Percentiles rank a stretch among this genome's conserved stretches.
Conservation (phyloP, 2,797 vertebrate species). For the Rachycentron canadum region DNA sequence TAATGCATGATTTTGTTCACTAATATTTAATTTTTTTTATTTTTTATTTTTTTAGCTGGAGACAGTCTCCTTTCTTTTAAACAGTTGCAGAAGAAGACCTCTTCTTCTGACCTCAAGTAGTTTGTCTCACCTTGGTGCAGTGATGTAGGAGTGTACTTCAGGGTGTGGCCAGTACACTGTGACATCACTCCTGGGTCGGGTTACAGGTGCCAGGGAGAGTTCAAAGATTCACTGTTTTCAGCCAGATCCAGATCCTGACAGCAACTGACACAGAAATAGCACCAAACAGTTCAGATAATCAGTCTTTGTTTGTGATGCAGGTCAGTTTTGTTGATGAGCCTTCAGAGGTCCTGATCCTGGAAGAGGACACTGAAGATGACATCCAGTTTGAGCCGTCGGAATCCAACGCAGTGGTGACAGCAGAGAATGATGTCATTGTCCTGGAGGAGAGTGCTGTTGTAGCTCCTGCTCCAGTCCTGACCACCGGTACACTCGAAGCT, state of each 20-base stretch:
- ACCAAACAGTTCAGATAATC: neutral
- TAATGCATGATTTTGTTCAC: too few relatives aligned
- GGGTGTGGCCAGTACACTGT: neutral
- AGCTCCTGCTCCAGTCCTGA: constrained; percentile 33
- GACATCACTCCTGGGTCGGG: neutral
- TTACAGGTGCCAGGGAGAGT: neutral
- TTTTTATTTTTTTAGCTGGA: too few relatives aligned
- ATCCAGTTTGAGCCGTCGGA: constrained; percentile 43
- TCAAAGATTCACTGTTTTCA: too few relatives aligned
- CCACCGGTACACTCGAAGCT: constrained; percentile 41
- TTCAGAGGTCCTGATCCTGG: constrained; percentile 58
- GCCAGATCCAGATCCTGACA: neutral
- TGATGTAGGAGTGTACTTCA: neutral
- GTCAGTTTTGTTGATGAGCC: constrained; percentile 81
- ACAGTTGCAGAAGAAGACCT: too few relatives aligned
- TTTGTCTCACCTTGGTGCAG: neutral
- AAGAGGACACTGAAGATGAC: constrained; percentile 49
- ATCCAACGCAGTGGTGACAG: constrained; percentile 33
- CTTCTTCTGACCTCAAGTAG: too few relatives aligned
- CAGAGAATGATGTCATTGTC: constrained; percentile 61
- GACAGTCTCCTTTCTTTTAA: too few relatives aligned
- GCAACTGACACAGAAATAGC: neutral
- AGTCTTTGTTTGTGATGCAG: constrained; percentile 83
- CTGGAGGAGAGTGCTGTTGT: constrained; percentile 70
- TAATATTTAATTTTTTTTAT: too few relatives aligned